Base-by-base conservation (phyloP, 2,113 vertebrate species). In the Dendrocopos noguchii region DNA sequence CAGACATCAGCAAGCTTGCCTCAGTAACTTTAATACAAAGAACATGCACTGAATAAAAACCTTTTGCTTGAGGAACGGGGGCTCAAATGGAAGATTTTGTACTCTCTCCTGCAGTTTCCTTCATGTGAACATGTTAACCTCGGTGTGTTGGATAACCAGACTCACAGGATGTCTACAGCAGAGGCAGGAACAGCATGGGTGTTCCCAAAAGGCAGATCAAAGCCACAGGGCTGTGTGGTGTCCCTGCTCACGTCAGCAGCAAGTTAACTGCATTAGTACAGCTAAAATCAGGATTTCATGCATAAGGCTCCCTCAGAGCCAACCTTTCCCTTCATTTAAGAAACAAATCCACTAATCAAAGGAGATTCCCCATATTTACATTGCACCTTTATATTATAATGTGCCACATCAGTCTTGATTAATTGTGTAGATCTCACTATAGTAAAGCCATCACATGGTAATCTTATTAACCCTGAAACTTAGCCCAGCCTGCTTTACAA, bases 1-100 rank as follows among this genome's bases (percentile, higher is more conserved):
- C 75, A 92, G 80, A 22, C 39, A 94, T 96, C 78, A 95, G 89
- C 75, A 52, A 92, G 95, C 60, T 34, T 71, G 68, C 46, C 31
- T 80, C 67, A 61, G 66, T 90, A 92, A 90, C 75, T 94, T 93
- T 72, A 86, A 87, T 61, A 71, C 36, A 93, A 94, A 90, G 68
- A 72, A 46, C 55, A 95, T 71, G 80, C 60, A 71, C 25, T 80
- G 83, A 90, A 94, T 91, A 60, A 92, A 89, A 72, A 36, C 21
- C 10, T 57, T 80, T 59, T 89, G 76, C 75, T 65, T 78, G 36
- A 65, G 42, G 27, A 88, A 83, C 67, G 64, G 33, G 33, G n/a
- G 44, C 24, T 95, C 29, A 89, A 44, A 85, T 65, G 53, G 71
- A 63, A 46, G 27, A 18, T 4, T 0, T 13, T 87, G 59, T 53